Conservation (phyloP, 1,140 invertebrate genomes). For the Holotrichia oblita region DNA sequence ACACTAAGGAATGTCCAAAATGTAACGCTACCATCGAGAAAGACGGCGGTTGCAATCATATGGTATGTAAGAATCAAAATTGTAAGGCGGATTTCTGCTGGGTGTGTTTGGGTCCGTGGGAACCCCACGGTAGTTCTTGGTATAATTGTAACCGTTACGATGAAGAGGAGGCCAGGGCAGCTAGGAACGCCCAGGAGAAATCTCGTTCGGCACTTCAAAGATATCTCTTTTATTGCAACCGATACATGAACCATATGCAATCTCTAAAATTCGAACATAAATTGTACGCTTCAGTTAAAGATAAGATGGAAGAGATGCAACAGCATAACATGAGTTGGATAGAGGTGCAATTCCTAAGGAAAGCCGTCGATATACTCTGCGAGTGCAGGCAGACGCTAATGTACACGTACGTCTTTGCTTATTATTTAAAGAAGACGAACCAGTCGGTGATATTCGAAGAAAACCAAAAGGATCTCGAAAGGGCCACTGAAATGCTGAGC, state of each 20-base stretch:
- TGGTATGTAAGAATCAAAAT: conserved; percentile 81
- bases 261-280: conserved; percentile 80
- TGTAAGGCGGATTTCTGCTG: conserved; percentile 84
- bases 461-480: conserved; percentile 78
- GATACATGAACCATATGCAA: conserved; percentile 85
- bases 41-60: conserved; percentile 83
- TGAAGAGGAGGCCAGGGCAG: conserved; percentile 96
- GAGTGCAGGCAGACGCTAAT: conserved; percentile 75
- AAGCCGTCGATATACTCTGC: conserved; percentile 76
- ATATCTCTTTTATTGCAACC: conserved; percentile 98
- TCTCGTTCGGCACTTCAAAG: conserved; percentile 91
- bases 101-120: conserved; percentile 83
- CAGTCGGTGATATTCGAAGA: conserved; percentile 79
- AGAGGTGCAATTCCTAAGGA: conserved; percentile 75
- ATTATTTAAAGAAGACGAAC: conserved; percentile 75
- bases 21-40: conserved; percentile 81
- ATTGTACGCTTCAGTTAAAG: conserved; percentile 67
- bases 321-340: conserved; percentile 85
- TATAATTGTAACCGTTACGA: conserved; percentile 80
- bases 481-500: conserved; percentile 75
- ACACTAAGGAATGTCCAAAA: conserved; percentile 84
- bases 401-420: conserved; percentile 82
- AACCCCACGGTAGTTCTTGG: conserved; percentile 80
- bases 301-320: conserved; percentile 84
- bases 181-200: conserved; percentile 94